Conservation (phyloP, 2,888 invertebrate species). For the Lathronympha strigana region DNA sequence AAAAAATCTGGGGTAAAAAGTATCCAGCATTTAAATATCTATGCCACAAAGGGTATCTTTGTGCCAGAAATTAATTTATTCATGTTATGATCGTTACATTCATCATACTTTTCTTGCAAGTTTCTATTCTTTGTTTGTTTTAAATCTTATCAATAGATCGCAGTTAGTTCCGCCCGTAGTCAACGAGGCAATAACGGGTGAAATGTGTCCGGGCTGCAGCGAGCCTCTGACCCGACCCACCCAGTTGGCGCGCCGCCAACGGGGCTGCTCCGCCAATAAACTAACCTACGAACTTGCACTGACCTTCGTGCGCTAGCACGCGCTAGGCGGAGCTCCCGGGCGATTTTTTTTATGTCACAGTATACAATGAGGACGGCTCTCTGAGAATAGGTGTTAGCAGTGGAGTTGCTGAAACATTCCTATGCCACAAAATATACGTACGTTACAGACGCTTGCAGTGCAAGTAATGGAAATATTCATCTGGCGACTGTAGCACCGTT, state of each 20-base stretch:
- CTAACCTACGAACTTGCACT: conserved; percentile 37
- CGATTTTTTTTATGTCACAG: not conserved
- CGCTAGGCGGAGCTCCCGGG: not conserved
- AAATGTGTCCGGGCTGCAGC: conserved; percentile 20
- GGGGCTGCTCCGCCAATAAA: conserved; percentile 30
- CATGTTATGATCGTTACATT: too few species aligned
- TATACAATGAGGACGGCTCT: not conserved
- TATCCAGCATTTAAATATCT: too few species aligned
- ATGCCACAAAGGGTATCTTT: too few species aligned
- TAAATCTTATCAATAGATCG: conserved; percentile 3
- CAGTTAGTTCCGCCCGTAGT: conserved; percentile 8
- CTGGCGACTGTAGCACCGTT: too few species aligned
- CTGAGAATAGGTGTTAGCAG: too few species aligned
- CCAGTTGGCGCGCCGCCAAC: conserved; percentile 39
- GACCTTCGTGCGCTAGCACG: conserved; percentile 25
- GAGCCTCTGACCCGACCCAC: conserved; percentile 8
- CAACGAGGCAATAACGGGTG: conserved; percentile 31
- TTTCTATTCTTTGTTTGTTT: not conserved
- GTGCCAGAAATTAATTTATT: too few species aligned
- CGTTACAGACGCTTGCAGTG: too few species aligned
- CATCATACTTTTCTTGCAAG: too few species aligned
- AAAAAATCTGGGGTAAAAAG: too few species aligned
- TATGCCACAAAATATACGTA: too few species aligned
- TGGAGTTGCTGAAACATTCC: not conserved
- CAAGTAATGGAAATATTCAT: too few species aligned